Percentiles rank a stretch among this genome's conserved stretches.
Conservation (phyloP, 2,113 vertebrate genomes). For the Daboia siamensis region DNA sequence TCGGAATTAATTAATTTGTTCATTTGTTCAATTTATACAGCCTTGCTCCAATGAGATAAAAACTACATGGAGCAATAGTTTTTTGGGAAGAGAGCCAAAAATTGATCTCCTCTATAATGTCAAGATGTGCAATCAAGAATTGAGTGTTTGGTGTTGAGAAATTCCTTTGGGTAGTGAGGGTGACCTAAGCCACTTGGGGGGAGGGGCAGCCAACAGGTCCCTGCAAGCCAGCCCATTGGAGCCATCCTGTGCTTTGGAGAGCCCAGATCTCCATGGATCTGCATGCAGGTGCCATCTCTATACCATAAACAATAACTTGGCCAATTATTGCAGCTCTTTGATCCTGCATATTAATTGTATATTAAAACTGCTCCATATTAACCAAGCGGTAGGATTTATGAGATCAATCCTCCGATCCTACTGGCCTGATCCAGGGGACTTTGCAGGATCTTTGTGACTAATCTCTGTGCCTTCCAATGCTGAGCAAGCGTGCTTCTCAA, state of each 20-base stretch:
- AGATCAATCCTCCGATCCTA: constrained; percentile 16
- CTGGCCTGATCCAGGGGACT: constrained; percentile 14
- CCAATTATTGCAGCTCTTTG: constrained; percentile 53
- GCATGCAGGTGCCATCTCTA: constrained; percentile 38
- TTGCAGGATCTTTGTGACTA: constrained; percentile 18
- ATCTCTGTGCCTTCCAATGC: constrained; percentile 22
- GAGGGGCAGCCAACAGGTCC: background rate
- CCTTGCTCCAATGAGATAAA: background rate
- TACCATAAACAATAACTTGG: constrained; percentile 42
- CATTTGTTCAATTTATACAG: background rate
- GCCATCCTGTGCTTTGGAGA: constrained; percentile 39
- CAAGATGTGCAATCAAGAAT: background rate
- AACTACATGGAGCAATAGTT: background rate
- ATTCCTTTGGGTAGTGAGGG: background rate
- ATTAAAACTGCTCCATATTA: constrained; percentile 48
- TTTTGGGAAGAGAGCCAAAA: background rate
- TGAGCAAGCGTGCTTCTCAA: background rate
- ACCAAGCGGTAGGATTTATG: constrained; percentile 37
- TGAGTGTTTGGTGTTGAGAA: background rate
- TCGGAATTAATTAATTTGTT: background rate
- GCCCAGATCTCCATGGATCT: constrained; percentile 24
- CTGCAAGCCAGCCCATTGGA: constrained; percentile 17
- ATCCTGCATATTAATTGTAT: constrained; percentile 51
- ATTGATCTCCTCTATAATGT: background rate
- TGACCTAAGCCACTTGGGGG: background rate